These are phyloP conservation scores for Helicoverpa armigera DNA, from an alignment of 1,140 invertebrate genomes.

Conservation along the genomic window DNA sequence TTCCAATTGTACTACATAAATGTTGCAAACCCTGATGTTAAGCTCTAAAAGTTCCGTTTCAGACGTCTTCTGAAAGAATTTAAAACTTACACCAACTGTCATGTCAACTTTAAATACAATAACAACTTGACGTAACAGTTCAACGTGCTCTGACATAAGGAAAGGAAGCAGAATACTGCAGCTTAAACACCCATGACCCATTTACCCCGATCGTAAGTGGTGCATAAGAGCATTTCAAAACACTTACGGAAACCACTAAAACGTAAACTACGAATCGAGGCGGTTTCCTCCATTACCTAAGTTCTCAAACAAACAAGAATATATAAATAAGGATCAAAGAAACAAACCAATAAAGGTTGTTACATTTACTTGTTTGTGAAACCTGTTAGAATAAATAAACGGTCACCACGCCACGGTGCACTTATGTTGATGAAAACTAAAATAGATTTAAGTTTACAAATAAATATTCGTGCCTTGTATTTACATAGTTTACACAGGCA, in stretches of 20 bases:
- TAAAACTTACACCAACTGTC: no score
- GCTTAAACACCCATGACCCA: not conserved
- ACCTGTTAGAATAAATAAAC: slow-evolving; percentile 22
- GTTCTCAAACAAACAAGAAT: slow-evolving; percentile 5
- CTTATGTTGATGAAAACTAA: slow-evolving; percentile 26
- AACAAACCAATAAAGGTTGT: slow-evolving; percentile 11
- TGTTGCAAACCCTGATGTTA: no score
- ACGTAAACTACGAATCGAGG: slow-evolving; percentile 3
- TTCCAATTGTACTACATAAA: no score
- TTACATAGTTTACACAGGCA: not conserved
- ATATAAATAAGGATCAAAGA: slow-evolving; percentile 31
- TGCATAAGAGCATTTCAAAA: not conserved
- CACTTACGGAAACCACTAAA: slow-evolving; percentile 4
- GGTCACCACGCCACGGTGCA: not conserved
- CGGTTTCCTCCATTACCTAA: slow-evolving; percentile 6
- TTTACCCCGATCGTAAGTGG: not conserved
- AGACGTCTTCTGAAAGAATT: no score
- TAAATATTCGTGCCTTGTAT: slow-evolving; percentile 27
- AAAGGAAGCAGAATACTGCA: no score
- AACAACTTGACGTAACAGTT: no score
- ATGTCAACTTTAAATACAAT: no score
- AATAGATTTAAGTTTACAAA: slow-evolving; percentile 15
- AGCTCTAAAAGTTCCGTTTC: no score
- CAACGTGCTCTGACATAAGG: no score
- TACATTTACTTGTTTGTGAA: slow-evolving; percentile 27